Base-by-base conservation (phyloP, 1,140 invertebrate species). In the Meteorus sp. region DNA sequence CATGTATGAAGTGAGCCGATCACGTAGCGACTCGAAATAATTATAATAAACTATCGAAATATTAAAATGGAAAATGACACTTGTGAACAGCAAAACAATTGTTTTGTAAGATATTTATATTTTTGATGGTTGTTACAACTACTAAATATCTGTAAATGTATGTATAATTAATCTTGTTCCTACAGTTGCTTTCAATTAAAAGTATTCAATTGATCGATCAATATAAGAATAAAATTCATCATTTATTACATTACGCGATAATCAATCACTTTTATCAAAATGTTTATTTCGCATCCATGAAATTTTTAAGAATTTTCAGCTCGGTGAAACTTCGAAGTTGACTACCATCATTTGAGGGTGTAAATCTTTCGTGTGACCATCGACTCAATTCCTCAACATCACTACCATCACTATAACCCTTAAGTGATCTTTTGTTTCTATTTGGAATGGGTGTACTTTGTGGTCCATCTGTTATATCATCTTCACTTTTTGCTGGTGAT, bases 301-400 rank as follows among this genome's bases (percentile, higher is more conserved):
- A 37, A 59, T 60, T 35, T 15, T n/a, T 60, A 31, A 60, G 56
- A 27, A 67, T 47, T 48, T 45, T 58, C 37, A 61, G 61, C 33
- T 64, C 57, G 22, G 62, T 69, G 25, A 66, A 15, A 56, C 59
- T 71, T 25, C 56, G 57, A 56, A 71, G 29, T 41, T 54, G 25
- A 22, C 59, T 60, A 37, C 67, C 63, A 22, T 60, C 48, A 2
- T 39, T 17, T 7, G 50, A 15, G 17, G 51, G 41, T 3, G 37
- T 62, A 11, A 67, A 51, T 44, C 64, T 63, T 58, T 67, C 64
- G 17, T 68, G 62, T 2, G 60, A 67, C 68, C 68, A 71, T 8
- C 48, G 33, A 43, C 58, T 43, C 1, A 67, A 35, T 35, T 52
- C 51, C 31, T 61, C 31, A 29, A 37, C 47, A 31, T 52, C 13